phyloP scores from a whole-genome alignment of 92 coral and sea anemone genomes.

The Porites evermanni region DNA sequence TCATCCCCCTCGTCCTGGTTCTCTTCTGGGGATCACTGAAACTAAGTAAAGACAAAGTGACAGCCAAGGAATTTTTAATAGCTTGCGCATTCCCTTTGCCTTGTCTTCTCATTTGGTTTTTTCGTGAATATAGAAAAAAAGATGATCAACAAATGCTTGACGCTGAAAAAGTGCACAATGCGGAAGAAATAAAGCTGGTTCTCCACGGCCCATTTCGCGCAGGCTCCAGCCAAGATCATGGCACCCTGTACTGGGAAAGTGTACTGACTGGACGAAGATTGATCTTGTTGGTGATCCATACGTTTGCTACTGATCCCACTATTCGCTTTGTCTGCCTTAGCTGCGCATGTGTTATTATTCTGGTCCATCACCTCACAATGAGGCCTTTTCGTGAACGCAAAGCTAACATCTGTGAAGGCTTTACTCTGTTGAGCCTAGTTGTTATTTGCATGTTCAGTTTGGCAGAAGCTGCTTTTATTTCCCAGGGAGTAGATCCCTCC shows the following conservation, averaged over 20 bases:
- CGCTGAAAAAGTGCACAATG: not conserved
- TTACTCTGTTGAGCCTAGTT: conserved; percentile 22
- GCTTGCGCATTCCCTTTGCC: conserved; percentile 28
- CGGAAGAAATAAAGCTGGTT: conserved; percentile 25
- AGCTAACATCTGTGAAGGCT: conserved; percentile 49
- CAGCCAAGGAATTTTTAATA: conserved; percentile 38
- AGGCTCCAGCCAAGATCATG: conserved; percentile 2
- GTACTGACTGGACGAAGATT: conserved; percentile 51
- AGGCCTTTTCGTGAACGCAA: conserved; percentile 26
- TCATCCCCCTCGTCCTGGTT: conserved; percentile 43
- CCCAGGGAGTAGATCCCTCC: conserved; percentile 38
- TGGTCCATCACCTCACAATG: conserved; percentile 37
- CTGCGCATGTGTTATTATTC: conserved; percentile 29
- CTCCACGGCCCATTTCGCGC: conserved; percentile 47
- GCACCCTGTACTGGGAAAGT: conserved; percentile 53
- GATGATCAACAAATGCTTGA: too few species aligned
- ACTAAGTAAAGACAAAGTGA: conserved; percentile 17
- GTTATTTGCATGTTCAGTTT: conserved; percentile 27
- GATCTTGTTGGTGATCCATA: conserved; percentile 24
- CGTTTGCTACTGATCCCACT: conserved; percentile 27
- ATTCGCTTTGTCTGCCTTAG: conserved; percentile 29
- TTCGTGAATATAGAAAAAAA: not conserved
- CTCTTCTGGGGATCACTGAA: conserved; percentile 52
- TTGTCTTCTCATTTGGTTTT: conserved; percentile 26
- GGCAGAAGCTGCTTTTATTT: conserved; percentile 38